These are phyloP conservation scores for Drosophila prosaltans DNA, from an alignment of 1,140 invertebrate genomes.

Conservation along the genomic window DNA sequence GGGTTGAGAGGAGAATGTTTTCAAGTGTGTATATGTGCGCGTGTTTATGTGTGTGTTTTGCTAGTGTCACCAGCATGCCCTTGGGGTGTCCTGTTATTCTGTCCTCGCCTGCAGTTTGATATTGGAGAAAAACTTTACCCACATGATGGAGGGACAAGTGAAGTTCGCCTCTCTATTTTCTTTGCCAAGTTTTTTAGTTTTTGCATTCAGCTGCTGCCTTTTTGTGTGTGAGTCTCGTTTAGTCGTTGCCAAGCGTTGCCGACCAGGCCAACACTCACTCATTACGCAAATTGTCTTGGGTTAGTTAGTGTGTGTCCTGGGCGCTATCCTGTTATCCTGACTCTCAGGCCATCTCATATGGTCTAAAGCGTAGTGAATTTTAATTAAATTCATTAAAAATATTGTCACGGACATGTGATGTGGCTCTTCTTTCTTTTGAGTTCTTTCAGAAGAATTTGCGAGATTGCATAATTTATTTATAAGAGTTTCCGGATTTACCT, in stretches of 20 bases:
- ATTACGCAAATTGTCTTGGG: conserved; percentile 75
- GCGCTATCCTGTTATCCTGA: conserved; percentile 17
- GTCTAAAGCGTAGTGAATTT: conserved; percentile 57
- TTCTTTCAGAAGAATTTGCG: background rate
- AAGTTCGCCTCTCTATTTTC: conserved; percentile 9
- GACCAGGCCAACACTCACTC: conserved; percentile 42
- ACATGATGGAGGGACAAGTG: conserved; percentile 1
- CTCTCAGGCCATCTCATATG: conserved; percentile 27
- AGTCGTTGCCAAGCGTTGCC: background rate
- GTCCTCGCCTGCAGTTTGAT: conserved; percentile 10
- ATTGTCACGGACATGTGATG: conserved; percentile 14
- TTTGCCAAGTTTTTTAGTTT: background rate
- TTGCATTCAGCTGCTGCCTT: conserved; percentile 19
- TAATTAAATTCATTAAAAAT: conserved; percentile 74
- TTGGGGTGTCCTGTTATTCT: conserved; percentile 20
- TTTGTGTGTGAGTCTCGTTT: conserved; percentile 9
- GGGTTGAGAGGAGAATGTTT: conserved; percentile 29
- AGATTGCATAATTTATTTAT: conserved; percentile 3
- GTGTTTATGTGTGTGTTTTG: conserved; percentile 14
- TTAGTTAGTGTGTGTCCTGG: conserved; percentile 40
- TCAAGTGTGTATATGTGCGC: conserved; percentile 6
- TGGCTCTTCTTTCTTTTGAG: background rate
- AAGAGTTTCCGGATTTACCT: background rate
- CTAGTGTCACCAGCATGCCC: conserved; percentile 24
- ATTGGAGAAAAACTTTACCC: conserved; percentile 11